Evolutionary conservation across 2,797 vertebrate genomes (phyloP), one percentile per base, ranked within the genome.

Genomic region (Acipenser transmontanus): DNA sequence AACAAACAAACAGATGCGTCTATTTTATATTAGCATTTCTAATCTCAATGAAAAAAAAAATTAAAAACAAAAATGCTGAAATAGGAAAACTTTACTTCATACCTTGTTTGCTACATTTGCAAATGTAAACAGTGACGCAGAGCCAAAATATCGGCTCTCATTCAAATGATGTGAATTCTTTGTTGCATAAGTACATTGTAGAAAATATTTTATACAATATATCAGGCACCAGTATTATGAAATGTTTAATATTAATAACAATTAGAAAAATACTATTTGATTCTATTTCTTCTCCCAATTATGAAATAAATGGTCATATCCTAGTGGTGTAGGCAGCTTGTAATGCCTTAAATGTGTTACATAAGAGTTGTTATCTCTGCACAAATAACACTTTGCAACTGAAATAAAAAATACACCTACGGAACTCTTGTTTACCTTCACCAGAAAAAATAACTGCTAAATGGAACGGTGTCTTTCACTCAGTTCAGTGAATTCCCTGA

Each of bases 121-220:
- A 93, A 93, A 94, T 94, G 92, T 94, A 94, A 94, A 94, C 93
- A 87, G 89, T 89, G 89, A 93, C 85, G 89, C 90, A 85, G 91
- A 93, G 91, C 91, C 91, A 87, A 82, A 87, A 87, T 85, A 65
- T 59, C 77, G 91, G 89, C 91, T 88, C 92, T 89, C 88, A 90
- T 88, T 90, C 88, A 91, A 75, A 68, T 89, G 90, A 93, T 91
- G 92, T 88, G 91, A 91, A 91, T 90, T 92, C 88, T 90, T 92
- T 91, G 93, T 94, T 94, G 92, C 92, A 93, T 94, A 94, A 89
- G 91, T 91, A 92, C 91, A 92, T 90, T 91, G 92, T 94, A 94
- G 91, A 94, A 94, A 94, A 94, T 92, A 93, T 92, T 93, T 93
- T 92, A 92, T 93, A 93, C 91, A 91, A 91, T 92, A 91, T 92